Evolutionary conservation across 2,797 vertebrate species (phyloP).

Genomic region (Graptemys geographica): DNA sequence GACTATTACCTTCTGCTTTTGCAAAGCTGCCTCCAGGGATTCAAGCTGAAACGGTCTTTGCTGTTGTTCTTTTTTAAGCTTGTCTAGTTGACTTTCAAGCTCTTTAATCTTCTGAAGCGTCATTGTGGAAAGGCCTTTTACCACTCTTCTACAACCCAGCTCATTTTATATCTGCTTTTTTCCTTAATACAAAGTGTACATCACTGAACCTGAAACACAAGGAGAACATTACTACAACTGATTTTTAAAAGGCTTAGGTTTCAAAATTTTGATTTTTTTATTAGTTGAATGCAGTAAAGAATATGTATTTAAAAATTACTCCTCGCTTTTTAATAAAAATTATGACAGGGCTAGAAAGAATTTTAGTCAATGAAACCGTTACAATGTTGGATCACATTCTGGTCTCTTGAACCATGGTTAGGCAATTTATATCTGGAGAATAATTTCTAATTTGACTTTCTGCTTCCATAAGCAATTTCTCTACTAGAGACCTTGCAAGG

Average conservation of each 20-base stretch:
- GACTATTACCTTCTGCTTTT: conserved; percentile 91
- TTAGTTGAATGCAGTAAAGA: neutral
- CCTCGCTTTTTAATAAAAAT: neutral
- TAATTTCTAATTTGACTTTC: no score
- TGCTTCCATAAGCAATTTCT: no score
- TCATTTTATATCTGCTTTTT: conserved; percentile 82
- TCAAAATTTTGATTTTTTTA: neutral
- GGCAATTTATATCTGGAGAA: neutral
- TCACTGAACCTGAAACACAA: conserved; percentile 14
- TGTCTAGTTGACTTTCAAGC: conserved; percentile 91
- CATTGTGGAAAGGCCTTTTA: conserved; percentile 91
- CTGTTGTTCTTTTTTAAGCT: conserved; percentile 90
- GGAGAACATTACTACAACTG: neutral
- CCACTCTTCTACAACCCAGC: conserved; percentile 95
- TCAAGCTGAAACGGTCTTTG: conserved; percentile 94
- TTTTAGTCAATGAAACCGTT: no score
- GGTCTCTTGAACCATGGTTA: neutral
- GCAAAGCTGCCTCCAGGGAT: conserved; percentile 89
- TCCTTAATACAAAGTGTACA: neutral
- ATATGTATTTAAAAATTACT: neutral
- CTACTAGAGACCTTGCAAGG: no score
- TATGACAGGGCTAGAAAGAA: no score
- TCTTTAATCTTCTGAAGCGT: conserved; percentile 94
- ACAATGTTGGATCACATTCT: neutral
- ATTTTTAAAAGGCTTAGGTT: neutral